A percentile compares a stretch with the other conserved stretches of the same genome.
phyloP scores from a whole-genome alignment of 2,888 invertebrate species.

The Cecidostiba fungosa region DNA sequence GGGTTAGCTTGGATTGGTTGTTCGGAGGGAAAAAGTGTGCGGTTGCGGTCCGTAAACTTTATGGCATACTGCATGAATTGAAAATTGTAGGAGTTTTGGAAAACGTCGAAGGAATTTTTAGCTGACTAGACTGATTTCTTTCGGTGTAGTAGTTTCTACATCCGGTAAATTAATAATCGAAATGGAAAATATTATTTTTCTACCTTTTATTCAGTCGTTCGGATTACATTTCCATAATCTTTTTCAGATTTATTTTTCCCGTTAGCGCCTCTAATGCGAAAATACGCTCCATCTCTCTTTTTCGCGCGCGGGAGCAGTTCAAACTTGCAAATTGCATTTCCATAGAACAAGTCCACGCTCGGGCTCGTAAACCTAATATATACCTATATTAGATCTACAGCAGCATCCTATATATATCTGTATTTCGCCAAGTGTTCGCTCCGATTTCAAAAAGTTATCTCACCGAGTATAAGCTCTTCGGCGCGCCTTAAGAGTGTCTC shows the following conservation, averaged over 20 bases:
- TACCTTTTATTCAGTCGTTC: conserved; percentile 17
- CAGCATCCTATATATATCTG: conserved; percentile 15
- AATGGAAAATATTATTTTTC: conserved; percentile 1
- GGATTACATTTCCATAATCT: conserved; percentile 22
- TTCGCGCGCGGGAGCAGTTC: conserved; percentile 61
- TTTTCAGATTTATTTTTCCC: conserved; percentile 47
- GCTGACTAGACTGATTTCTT: too few relatives aligned
- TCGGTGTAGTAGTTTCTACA: too few relatives aligned
- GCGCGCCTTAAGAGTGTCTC: conserved; percentile 54
- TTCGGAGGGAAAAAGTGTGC: neutral
- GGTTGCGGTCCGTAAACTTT: neutral
- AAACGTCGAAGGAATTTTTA: neutral
- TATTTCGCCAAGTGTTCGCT: conserved; percentile 45
- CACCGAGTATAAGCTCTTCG: conserved; percentile 58
- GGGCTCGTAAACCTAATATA: conserved; percentile 47
- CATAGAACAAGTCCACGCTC: conserved; percentile 73
- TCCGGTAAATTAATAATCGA: neutral
- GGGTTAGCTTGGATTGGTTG: conserved; percentile 23
- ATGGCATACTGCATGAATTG: neutral
- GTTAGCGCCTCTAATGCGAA: conserved; percentile 15
- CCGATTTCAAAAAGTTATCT: conserved; percentile 68
- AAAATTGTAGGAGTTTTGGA: neutral
- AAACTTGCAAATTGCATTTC: conserved; percentile 76
- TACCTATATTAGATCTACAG: neutral
- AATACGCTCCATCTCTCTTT: conserved; percentile 30